Conservation (phyloP, 2,797 vertebrate species). For the Aeoliscus strigatus region DNA sequence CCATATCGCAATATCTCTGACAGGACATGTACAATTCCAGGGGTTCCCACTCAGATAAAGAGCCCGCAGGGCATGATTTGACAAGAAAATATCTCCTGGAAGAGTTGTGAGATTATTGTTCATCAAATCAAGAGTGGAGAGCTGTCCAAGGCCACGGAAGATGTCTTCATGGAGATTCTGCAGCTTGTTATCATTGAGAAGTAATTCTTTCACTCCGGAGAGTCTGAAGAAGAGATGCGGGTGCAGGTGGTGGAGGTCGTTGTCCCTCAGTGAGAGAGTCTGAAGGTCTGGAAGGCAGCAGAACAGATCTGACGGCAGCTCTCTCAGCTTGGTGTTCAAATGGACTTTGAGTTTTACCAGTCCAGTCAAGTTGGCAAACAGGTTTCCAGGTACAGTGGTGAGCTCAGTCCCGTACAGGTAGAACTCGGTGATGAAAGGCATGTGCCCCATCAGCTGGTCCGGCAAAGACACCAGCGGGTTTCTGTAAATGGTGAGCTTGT, state of each 20-base stretch:
- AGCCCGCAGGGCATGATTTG: constrained; percentile 18
- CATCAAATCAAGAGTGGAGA: constrained; percentile 62
- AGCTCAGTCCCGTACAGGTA: constrained; percentile 81
- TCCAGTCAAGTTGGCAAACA: constrained; percentile 84
- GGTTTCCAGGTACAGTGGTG: constrained; percentile 76
- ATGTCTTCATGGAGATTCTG: constrained; percentile 64
- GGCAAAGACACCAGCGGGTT: constrained; percentile 82
- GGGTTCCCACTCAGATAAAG: constrained; percentile 71
- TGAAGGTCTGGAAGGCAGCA: constrained; percentile 72
- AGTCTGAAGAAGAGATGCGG: constrained; percentile 75
- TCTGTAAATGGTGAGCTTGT: constrained; percentile 73
- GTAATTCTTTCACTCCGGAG: constrained; percentile 55
- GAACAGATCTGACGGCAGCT: constrained; percentile 76
- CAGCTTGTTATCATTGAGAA: constrained; percentile 72
- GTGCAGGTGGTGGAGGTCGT: constrained; percentile 69
- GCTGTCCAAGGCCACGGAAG: constrained; percentile 63
- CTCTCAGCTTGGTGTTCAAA: constrained; percentile 68
- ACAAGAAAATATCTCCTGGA: constrained; percentile 57
- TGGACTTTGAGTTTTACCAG: constrained; percentile 74
- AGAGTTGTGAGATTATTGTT: constrained; percentile 58
- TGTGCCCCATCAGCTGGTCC: constrained; percentile 79
- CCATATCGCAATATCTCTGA: constrained; percentile 77
- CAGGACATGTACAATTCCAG: constrained; percentile 81
- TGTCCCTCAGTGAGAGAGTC: constrained; percentile 75
- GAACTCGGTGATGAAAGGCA: constrained; percentile 74